Evolutionary conservation across 2,888 invertebrate species (phyloP), one percentile per base, ranked within the genome.

Genomic region (Saturnia japonica): DNA sequence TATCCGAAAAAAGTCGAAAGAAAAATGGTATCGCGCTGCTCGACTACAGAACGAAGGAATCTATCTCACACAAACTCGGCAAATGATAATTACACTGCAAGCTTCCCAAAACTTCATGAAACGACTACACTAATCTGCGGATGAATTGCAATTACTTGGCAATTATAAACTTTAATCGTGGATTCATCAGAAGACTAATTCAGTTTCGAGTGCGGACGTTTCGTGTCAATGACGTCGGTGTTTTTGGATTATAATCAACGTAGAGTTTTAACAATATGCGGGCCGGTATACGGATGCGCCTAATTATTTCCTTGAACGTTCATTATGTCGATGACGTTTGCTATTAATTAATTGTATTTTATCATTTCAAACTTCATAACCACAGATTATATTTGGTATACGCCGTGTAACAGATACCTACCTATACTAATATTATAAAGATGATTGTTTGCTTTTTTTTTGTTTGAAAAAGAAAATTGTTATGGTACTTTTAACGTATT

Each of bases 271-370:
- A 64, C 64, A 64, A 40, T 19, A 73, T 74, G 73, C 77, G 68
- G 72, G 72, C 73, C n/a, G 40, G 73, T 51, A 75, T 76, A 72
- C 84, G 87, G 88, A 88, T 83, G 85, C 85, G 72, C 78, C 74
- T 88, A 90, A 90, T 92, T 91, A 90, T 87, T 89, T 84, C 80
- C 91, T 91, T 28, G 89, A 88, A 73, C 69, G 73, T 78, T 82
- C 74, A 87, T 88, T 85, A 84, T 40, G 78, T 76, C 28, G 43
- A 43, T 70, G 64, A 51, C 66, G 70, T 51, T 70, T 66, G 34
- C 64, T 19, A n/a, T 64, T 40, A 64, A 64, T 40, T n/a, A 40
- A 64, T 64, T 40, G 9, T 19, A 64, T 19, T 64, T n/a, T n/a
- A 64, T 7, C 12, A 19, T 62, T 34, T 22, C 22, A n/a, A 54